phyloP scores from a whole-genome alignment of 1,140 invertebrate species.

The Steinernema feltiae region DNA sequence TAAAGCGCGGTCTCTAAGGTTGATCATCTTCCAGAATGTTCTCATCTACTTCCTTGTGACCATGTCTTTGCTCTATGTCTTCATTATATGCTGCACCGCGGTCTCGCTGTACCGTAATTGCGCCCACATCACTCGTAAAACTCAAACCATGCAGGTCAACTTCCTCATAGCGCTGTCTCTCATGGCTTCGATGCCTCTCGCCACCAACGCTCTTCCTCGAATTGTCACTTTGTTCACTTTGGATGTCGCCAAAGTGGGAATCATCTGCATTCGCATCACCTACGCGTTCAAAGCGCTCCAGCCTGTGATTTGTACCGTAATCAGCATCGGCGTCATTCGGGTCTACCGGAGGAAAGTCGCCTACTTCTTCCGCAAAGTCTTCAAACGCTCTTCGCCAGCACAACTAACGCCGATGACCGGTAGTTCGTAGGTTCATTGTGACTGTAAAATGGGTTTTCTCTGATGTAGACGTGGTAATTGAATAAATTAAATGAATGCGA shows the following conservation, averaged over 20 bases:
- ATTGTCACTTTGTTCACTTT: not conserved
- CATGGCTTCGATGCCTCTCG: not conserved
- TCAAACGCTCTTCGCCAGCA: too few relatives aligned
- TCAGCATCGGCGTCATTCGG: not conserved
- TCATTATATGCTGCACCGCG: not conserved
- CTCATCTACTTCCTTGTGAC: not conserved
- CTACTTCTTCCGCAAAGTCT: not conserved
- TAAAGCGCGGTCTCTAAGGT: not conserved
- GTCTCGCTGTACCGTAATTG: not conserved
- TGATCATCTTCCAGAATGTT: not conserved
- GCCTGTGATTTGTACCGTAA: not conserved
- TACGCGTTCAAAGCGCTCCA: not conserved
- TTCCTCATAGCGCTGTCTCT: not conserved
- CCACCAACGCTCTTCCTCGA: not conserved
- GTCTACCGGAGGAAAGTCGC: not conserved
- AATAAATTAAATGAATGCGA: too few relatives aligned
- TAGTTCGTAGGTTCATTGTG: too few relatives aligned
- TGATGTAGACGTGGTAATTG: too few relatives aligned
- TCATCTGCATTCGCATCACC: not conserved
- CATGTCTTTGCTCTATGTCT: not conserved
- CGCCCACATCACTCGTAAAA: not conserved
- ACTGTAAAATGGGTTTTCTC: too few relatives aligned
- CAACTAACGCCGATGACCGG: too few relatives aligned
- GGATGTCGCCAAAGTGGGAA: not conserved
- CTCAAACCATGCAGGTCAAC: not conserved